A percentile compares a stretch with the other conserved stretches of the same genome.
Conservation (phyloP, 2,797 vertebrate genomes). For the Carduelis carduelis region DNA sequence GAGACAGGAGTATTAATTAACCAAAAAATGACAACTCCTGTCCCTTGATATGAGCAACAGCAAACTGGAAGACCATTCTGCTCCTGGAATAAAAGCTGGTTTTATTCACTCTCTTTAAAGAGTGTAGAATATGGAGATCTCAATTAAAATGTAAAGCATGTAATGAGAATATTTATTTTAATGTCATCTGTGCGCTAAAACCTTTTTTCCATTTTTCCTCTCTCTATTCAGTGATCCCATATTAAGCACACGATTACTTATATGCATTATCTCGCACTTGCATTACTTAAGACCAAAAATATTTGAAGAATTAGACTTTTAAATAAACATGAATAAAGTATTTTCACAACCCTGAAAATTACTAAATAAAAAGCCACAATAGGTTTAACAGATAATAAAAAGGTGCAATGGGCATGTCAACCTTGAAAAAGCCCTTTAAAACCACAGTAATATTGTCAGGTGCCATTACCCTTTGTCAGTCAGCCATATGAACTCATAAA, state of each 20-base stretch:
- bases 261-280: neutral
- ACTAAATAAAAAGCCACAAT: neutral
- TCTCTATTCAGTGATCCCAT: neutral
- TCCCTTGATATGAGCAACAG: neutral
- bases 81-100: neutral
- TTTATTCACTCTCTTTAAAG: neutral
- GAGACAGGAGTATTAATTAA: constrained; percentile 17
- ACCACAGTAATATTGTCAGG: neutral
- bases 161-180: constrained; percentile 5
- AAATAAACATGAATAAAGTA: neutral
- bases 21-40: constrained; percentile 1
- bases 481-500: constrained; percentile 25
- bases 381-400: neutral
- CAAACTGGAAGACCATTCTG: constrained; percentile 1
- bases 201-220: neutral
- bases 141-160: neutral
- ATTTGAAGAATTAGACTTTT: neutral
- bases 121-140: neutral
- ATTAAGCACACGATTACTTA: neutral
- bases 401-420: neutral
- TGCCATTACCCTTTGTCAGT: constrained; percentile 22
- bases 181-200: neutral
- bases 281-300: neutral
- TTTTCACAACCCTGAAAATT: neutral
- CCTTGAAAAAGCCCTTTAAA: constrained; percentile 38